Conservation (phyloP, 1,140 invertebrate genomes). For the Heliconius hermathena region DNA sequence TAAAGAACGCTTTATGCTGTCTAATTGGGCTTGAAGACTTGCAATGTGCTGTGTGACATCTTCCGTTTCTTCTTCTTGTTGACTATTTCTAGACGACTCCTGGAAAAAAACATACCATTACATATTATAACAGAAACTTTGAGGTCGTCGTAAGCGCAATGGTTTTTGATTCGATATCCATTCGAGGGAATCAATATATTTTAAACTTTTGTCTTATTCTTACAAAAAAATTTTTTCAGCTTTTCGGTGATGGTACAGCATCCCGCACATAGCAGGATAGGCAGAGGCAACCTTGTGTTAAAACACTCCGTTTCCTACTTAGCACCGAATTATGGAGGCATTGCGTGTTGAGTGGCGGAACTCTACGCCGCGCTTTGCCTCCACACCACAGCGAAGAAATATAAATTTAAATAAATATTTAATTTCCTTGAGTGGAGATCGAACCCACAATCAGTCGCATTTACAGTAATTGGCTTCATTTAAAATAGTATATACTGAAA, state of each 20-base stretch:
- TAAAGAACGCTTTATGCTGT: constrained; percentile 27
- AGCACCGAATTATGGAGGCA: background rate
- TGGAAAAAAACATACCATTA: too few relatives aligned
- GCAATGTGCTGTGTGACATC: constrained; percentile 37
- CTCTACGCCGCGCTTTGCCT: background rate
- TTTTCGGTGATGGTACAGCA: background rate
- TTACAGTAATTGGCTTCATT: too few relatives aligned
- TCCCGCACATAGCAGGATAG: background rate
- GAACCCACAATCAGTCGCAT: too few relatives aligned
- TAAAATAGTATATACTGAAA: too few relatives aligned
- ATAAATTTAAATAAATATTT: too few relatives aligned
- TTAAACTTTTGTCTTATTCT: too few relatives aligned
- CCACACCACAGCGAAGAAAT: background rate
- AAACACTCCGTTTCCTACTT: background rate
- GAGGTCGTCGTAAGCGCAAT: too few relatives aligned
- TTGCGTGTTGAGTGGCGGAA: background rate
- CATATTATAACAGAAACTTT: too few relatives aligned
- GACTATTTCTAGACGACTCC: background rate
- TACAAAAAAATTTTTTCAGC: background rate
- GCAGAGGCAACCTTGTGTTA: background rate
- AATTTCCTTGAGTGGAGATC: too few relatives aligned
- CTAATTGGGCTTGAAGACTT: constrained; percentile 38
- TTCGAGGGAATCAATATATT: too few relatives aligned
- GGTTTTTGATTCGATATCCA: too few relatives aligned
- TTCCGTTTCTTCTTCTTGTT: background rate